Evolutionary conservation across 2,113 vertebrate species (phyloP), one percentile per base, ranked within the genome.

Genomic region (Hippocampus mohnikei): DNA sequence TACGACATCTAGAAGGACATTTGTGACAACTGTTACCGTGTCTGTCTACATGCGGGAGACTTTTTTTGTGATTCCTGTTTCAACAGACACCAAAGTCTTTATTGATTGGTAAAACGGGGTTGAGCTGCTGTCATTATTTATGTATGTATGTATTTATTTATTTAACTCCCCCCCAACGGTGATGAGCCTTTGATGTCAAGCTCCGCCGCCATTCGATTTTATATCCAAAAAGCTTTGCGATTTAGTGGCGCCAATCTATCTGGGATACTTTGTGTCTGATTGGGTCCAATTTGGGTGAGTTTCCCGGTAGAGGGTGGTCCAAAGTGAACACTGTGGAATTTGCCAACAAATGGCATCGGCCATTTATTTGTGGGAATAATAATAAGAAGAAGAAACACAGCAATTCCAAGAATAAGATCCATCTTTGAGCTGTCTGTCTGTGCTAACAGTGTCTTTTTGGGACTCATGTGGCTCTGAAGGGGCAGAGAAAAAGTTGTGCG

Each of bases 381-480:
- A 27, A 37, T 37, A n/a, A n/a, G n/a, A n/a, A n/a, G n/a, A 37
- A 92, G 91, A 91, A 82, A 86, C 75, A 89, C 90, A 92, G 87
- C 88, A 85, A 85, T 87, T 84, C 89, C 80, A 89, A 83, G 84
- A 75, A 75, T 88, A 90, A 88, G 88, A 91, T 90, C 90, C 91
- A 92, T 89, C 90, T 90, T 88, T 84, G 81, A 72, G 78, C 87
- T 1, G 29, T 62, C 20, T 62, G 73, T 89, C 91, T 91, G 91
- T 91, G 87, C 90, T 92, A 90, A 91, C 86, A 87, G 88, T 88
- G 85, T 91, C 89, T 91, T 91, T 83, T 79, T 33, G 75, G 81
- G 74, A 72, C 81, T 84, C 85, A n/a, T 29, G 25, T 5, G 37
- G 50, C 55, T 44, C 63, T 50, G 46, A 42, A 46, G 52, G 50